A percentile compares a stretch with the other conserved stretches of the same genome.
These are phyloP conservation scores for Nestor notabilis DNA, from an alignment of 2,113 vertebrate species.

Conservation along the genomic window DNA sequence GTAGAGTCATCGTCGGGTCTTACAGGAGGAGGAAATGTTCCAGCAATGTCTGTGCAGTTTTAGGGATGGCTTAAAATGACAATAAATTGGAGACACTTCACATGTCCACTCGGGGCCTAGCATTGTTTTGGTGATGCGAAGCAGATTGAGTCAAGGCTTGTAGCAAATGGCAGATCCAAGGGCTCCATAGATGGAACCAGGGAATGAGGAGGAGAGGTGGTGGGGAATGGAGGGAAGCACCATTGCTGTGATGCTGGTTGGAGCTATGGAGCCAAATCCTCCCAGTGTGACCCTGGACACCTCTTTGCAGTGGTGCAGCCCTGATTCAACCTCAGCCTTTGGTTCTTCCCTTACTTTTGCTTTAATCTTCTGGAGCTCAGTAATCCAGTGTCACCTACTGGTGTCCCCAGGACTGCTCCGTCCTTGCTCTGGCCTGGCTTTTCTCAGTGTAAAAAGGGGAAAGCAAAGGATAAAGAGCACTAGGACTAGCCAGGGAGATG, in stretches of 20 bases:
- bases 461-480: neutral
- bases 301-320: neutral
- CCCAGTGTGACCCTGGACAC: neutral
- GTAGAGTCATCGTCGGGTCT: neutral
- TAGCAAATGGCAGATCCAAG: neutral
- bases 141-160: slow-evolving; percentile 10
- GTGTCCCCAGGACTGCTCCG: neutral
- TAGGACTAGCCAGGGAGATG: neutral
- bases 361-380: neutral
- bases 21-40: neutral
- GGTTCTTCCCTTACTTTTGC: neutral
- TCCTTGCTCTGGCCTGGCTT: neutral
- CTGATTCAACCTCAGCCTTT: neutral
- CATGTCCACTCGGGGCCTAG: neutral
- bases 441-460: neutral
- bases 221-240: neutral
- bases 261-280: neutral
- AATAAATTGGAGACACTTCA: slow-evolving; percentile 1
- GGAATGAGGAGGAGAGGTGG: neutral
- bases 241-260: fast-evolving
- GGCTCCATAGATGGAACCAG: neutral
- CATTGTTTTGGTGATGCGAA: slow-evolving; percentile 36
- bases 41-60: neutral
- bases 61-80: slow-evolving; percentile 8
- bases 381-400: neutral